phyloP scores from a whole-genome alignment of 1,140 invertebrate species.

The Conopomorpha cramerella region DNA sequence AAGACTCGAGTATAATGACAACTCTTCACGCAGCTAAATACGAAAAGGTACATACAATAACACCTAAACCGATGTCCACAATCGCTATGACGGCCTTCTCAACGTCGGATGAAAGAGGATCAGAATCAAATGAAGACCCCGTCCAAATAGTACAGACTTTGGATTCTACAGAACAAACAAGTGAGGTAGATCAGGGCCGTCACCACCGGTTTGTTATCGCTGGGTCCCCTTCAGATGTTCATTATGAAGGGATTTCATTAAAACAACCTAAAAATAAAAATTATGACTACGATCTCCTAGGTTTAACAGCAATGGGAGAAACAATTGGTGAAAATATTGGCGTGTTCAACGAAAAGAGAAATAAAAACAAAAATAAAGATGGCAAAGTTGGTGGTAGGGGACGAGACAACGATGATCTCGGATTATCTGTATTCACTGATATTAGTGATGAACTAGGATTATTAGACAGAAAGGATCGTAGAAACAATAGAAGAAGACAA shows the following conservation, averaged over 20 bases:
- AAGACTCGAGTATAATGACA: constrained; percentile 15
- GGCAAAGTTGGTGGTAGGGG: constrained; percentile 17
- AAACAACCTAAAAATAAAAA: constrained; percentile 34
- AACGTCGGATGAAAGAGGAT: constrained; percentile 3
- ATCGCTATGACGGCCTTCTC: constrained; percentile 4
- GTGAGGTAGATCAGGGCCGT: constrained; percentile 22
- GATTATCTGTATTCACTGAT: constrained; percentile 18
- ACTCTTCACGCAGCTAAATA: constrained; percentile 17
- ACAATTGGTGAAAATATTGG: constrained; percentile 44
- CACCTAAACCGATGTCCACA: constrained; percentile 32
- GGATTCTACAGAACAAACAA: constrained; percentile 21
- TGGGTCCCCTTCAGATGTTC: constrained; percentile 8
- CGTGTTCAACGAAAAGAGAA: constrained; percentile 19
- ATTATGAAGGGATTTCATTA: constrained; percentile 20
- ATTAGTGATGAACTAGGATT: constrained; percentile 5
- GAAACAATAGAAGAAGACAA: constrained; percentile 44
- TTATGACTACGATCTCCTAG: constrained; percentile 42
- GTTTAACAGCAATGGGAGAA: constrained; percentile 45
- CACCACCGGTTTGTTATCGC: constrained; percentile 11
- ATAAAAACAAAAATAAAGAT: constrained; percentile 13
- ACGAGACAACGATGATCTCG: constrained; percentile 32
- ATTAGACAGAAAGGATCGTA: constrained; percentile 20
- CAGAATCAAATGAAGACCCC: constrained; percentile 31
- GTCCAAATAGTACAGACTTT: constrained; percentile 40
- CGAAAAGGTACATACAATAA: constrained; percentile 41